phyloP scores from a whole-genome alignment of 2,888 invertebrate genomes.

The Lasioglossum villosulum region DNA sequence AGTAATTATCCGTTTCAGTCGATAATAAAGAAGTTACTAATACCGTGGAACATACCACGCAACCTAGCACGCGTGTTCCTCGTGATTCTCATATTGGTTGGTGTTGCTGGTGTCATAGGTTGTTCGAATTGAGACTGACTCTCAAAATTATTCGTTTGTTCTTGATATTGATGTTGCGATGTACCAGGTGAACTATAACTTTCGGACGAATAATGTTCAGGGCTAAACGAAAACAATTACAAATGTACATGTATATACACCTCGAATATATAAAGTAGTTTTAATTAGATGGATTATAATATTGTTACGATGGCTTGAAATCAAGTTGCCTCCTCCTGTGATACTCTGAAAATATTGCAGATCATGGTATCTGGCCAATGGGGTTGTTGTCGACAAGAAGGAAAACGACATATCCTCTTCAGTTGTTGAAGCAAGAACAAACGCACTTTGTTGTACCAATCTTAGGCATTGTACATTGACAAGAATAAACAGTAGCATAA shows the following conservation, averaged over 20 bases:
- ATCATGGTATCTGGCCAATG: too few species aligned
- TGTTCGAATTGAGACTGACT: constrained; percentile 81
- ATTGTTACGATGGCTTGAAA: not conserved
- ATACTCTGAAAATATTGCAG: too few species aligned
- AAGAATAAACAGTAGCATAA: too few species aligned
- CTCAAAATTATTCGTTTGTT: constrained; percentile 77
- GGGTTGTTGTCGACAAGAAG: too few species aligned
- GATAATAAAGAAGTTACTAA: not conserved
- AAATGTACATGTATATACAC: not conserved
- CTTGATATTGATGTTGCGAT: constrained; percentile 80
- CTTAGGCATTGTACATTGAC: too few species aligned
- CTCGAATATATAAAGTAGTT: not conserved
- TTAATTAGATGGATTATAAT: not conserved
- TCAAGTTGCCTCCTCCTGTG: too few species aligned
- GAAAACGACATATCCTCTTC: too few species aligned
- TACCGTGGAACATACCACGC: constrained; percentile 75
- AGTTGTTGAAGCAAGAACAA: too few species aligned
- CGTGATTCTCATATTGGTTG: constrained; percentile 84
- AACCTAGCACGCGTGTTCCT: constrained; percentile 83
- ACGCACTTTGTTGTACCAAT: too few species aligned
- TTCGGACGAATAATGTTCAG: constrained; percentile 81
- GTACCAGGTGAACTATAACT: constrained; percentile 81
- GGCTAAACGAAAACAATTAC: constrained; percentile 61
- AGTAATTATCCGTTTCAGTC: not conserved
- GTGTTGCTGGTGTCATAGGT: constrained; percentile 82